Evolutionary conservation across 53 echinoderm and acorn worm genomes (phyloP), one percentile per base, ranked within the genome.

Genomic region (Henricia sp.): DNA sequence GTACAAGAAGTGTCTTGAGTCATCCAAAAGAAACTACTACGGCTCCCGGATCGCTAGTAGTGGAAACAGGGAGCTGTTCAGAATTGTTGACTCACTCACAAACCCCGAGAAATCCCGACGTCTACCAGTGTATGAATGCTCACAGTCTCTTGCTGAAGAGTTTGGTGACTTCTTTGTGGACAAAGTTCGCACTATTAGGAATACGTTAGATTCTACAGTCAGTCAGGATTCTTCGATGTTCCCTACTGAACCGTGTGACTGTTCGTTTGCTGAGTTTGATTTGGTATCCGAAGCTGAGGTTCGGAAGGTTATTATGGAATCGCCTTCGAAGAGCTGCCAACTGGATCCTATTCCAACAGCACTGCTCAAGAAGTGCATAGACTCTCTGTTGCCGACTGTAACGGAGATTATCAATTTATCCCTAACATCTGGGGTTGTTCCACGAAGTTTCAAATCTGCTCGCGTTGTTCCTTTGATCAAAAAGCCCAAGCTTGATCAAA

Each of bases 1-100:
- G 33, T 72, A 50, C 5, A 72, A 72, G 9, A 72, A 12, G 28
- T 44, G 50, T 28, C 41, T 66, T 27, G 75, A 75, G 56, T 48
- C 59, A 14, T 44, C 77, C 37, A 60, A 29, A 33, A 34, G 26
- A 3, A 50, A 24, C 4, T 17, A 43, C 27, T 68, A 82, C 44
- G 20, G 51, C 34, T 25, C 40, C 10, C 62, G 2, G 58, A 80
- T 60, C 29, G 20, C 21, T 27, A 60, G 34, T 12, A 37, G 82
- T 38, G 24, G 48, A 11, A 80, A 42, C 37, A 80, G 52, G 56
- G 63, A 62, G 36, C 23, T 62, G 24, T 59, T 80, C 34, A 1
- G 38, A n/a, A 36, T 80, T 37, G 65, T 80, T 16, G 37, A 64
- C 27, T 55, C 42, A 33, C 30, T 80, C 8, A 35, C 34, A 26